A percentile compares a stretch with the other conserved stretches of the same genome.
These are phyloP conservation scores for Gallinago nigripennis DNA, from an alignment of 2,797 vertebrate genomes.

Conservation along the genomic window DNA sequence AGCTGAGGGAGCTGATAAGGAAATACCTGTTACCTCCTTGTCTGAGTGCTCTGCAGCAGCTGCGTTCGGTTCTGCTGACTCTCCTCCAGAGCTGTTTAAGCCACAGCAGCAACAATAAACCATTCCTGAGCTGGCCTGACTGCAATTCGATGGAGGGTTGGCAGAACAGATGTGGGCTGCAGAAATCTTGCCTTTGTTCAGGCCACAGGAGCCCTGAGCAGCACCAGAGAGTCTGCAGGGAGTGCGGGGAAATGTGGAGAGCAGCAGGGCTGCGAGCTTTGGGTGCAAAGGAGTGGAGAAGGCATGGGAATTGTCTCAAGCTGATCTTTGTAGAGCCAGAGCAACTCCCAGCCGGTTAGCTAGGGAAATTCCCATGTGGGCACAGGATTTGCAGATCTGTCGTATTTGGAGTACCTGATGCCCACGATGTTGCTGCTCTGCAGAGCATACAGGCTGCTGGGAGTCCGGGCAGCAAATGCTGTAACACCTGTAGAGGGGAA, in stretches of 20 bases:
- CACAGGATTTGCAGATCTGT: neutral
- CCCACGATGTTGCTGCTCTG: neutral
- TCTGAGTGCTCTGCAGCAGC: neutral
- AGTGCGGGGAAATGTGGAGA: rapidly evolving
- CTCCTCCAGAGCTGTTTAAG: neutral
- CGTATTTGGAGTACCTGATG: neutral
- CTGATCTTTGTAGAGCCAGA: neutral
- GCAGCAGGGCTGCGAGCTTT: neutral
- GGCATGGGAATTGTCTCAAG: neutral
- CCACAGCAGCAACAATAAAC: neutral
- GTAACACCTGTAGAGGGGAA: neutral
- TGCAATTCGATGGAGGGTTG: neutral
- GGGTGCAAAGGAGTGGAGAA: neutral
- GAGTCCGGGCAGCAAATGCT: neutral
- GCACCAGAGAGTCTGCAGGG: neutral
- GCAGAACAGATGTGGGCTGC: neutral
- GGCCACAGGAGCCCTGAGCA: neutral
- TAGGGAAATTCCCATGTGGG: neutral
- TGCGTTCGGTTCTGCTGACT: neutral
- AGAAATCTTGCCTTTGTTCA: neutral
- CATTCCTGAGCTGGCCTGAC: neutral
- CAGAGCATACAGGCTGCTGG: neutral
- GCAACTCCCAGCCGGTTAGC: neutral
- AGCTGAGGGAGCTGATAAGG: neutral
- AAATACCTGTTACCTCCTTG: neutral